Conservation (phyloP, 2,888 invertebrate genomes). For the Ephialtes manifestator region DNA sequence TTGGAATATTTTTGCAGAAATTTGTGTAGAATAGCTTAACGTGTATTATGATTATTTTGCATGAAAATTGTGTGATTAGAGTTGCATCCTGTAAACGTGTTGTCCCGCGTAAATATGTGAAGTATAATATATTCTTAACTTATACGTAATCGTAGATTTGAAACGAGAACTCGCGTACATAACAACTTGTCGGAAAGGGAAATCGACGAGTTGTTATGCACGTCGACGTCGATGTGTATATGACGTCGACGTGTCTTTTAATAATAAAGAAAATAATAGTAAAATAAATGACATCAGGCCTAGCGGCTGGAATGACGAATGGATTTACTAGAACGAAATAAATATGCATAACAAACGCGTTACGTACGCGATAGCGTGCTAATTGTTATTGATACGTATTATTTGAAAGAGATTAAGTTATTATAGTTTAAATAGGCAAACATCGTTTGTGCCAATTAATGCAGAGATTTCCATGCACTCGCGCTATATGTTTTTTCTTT, state of each 20-base stretch:
- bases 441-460: slow-evolving; percentile 38
- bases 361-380: background rate
- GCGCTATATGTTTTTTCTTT: slow-evolving; percentile 21
- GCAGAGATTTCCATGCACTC: slow-evolving; percentile 43
- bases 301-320: slow-evolving; percentile 69
- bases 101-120: background rate
- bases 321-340: slow-evolving; percentile 50
- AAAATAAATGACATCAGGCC: slow-evolving; percentile 49
- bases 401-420: slow-evolving; percentile 24
- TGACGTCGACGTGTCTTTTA: background rate
- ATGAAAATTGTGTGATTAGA: background rate
- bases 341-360: slow-evolving; percentile 38
- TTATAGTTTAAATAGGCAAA: slow-evolving; percentile 29
- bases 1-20: background rate
- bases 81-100: background rate
- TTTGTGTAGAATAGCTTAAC: background rate
- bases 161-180: slow-evolving; percentile 17
- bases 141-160: background rate
- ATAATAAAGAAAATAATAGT: slow-evolving; percentile 30
- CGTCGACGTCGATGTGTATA: too few species aligned
- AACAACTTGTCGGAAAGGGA: slow-evolving; percentile 15
- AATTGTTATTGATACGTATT: background rate
- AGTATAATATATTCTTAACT: slow-evolving; percentile 15
- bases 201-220: too few species aligned
- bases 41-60: background rate